Conservation (phyloP, 2,113 vertebrate genomes). For the Mobula birostris region DNA sequence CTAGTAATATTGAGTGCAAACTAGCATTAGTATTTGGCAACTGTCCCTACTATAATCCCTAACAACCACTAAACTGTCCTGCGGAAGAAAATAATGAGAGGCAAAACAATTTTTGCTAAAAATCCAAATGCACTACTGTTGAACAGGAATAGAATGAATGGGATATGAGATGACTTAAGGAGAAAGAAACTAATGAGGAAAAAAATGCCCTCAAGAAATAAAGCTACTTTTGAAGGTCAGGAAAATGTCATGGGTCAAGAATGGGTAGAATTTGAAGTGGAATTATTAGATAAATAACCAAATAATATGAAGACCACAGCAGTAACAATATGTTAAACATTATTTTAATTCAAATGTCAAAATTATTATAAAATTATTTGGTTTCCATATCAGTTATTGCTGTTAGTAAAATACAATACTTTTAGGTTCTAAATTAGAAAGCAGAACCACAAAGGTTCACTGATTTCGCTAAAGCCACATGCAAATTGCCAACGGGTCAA, state of each 20-base stretch:
- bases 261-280: neutral
- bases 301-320: neutral
- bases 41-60: neutral
- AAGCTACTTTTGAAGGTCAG: constrained; percentile 4
- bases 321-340: neutral
- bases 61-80: neutral
- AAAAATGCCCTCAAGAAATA: constrained; percentile 5
- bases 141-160: neutral
- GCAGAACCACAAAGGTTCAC: no score
- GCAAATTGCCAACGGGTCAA: no score
- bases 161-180: neutral
- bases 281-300: neutral
- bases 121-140: neutral
- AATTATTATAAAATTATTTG: neutral
- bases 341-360: neutral
- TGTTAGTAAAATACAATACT: neutral
- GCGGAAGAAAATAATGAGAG: neutral
- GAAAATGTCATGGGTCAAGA: neutral
- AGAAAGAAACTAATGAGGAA: neutral
- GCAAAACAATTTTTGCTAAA: neutral
- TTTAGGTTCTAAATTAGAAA: no score
- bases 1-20: neutral
- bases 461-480: no score
- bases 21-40: neutral
- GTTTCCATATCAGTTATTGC: neutral